Conservation (phyloP, 2,888 invertebrate genomes). For the Idaea biselata region DNA sequence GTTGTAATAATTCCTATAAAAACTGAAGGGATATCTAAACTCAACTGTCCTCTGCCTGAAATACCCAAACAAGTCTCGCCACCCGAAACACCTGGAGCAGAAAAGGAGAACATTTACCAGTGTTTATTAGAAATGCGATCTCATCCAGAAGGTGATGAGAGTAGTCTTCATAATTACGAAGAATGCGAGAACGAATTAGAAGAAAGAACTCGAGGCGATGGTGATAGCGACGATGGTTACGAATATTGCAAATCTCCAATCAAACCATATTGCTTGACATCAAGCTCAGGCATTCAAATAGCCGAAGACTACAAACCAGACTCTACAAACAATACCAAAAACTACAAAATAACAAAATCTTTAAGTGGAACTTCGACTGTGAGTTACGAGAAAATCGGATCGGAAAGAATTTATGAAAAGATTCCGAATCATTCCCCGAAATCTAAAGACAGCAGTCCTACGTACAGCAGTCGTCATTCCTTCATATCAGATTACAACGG, state of each 20-base stretch:
- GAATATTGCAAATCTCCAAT: slow-evolving; percentile 74
- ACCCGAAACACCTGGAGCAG: slow-evolving; percentile 29
- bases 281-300: slow-evolving; percentile 72
- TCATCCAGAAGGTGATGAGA: slow-evolving; percentile 73
- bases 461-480: slow-evolving; percentile 63
- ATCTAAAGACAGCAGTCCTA: slow-evolving; percentile 65
- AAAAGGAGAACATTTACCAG: slow-evolving; percentile 70
- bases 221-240: slow-evolving; percentile 75
- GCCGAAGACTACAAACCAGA: slow-evolving; percentile 76
- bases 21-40: slow-evolving; percentile 60
- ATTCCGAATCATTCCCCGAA: slow-evolving; percentile 59
- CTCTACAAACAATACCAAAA: slow-evolving; percentile 50
- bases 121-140: slow-evolving; percentile 71
- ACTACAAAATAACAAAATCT: slow-evolving; percentile 67
- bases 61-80: slow-evolving; percentile 55
- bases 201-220: slow-evolving; percentile 70
- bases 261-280: slow-evolving; percentile 67
- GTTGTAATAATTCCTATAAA: slow-evolving; percentile 61
- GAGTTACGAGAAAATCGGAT: slow-evolving; percentile 72
- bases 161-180: slow-evolving; percentile 78
- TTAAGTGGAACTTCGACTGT: slow-evolving; percentile 72
- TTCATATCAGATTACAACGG: slow-evolving; percentile 64
- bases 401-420: slow-evolving; percentile 74
- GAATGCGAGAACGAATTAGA: slow-evolving; percentile 66
- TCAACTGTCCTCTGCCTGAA: slow-evolving; percentile 75